Evolutionary conservation across 35 echinoderm and acorn worm species (phyloP).

Genomic region (Holothuria glaberrima): DNA sequence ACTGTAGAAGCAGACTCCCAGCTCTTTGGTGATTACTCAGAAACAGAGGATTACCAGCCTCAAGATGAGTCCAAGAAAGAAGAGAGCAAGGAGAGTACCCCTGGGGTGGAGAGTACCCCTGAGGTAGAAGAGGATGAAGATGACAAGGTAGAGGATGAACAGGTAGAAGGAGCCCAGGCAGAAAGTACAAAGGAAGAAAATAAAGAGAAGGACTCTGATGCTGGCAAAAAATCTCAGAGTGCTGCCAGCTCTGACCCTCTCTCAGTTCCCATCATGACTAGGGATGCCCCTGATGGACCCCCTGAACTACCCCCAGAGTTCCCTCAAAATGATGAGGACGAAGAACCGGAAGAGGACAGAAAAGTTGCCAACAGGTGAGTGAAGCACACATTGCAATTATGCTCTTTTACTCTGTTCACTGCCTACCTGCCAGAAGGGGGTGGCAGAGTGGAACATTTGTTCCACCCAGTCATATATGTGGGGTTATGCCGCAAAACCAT

Average conservation of each 20-base stretch:
- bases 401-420: no score
- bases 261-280: constrained; percentile 26
- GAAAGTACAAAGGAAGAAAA: constrained; percentile 3
- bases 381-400: no score
- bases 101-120: neutral
- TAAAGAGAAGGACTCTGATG: constrained; percentile 25
- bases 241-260: constrained; percentile 20
- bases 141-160: neutral
- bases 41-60: constrained; percentile 32
- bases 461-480: no score
- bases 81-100: neutral
- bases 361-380: constrained; percentile 59
- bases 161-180: neutral
- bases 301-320: constrained; percentile 75
- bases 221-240: neutral
- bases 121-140: constrained; percentile 46
- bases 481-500: no score
- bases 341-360: constrained; percentile 62
- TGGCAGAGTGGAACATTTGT: no score
- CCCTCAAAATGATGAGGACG: constrained; percentile 73
- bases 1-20: constrained; percentile 54
- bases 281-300: constrained; percentile 52
- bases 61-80: neutral
- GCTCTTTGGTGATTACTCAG: constrained; percentile 10
- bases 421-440: no score